Evolutionary conservation across 2,797 vertebrate species (phyloP).

Genomic region (Nannoperca australis): DNA sequence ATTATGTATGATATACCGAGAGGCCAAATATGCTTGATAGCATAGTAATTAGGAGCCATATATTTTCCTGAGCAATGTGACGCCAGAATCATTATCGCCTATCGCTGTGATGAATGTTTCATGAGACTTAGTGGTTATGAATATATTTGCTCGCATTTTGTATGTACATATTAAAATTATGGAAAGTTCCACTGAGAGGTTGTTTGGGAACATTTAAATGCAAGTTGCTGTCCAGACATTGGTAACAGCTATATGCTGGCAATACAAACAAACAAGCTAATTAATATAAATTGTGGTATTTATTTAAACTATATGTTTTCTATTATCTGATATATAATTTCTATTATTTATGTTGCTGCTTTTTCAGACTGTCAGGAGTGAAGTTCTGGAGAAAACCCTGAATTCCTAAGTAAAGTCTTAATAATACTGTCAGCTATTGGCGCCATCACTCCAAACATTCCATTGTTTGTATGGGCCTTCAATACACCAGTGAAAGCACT

Average conservation of each 20-base stretch:
- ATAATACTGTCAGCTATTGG: conserved; percentile 27
- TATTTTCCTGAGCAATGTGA: conserved; percentile 67
- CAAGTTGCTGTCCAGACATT: conserved; percentile 17
- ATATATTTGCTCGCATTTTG: conserved; percentile 77
- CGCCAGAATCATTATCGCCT: conserved; percentile 67
- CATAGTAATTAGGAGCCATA: conserved; percentile 75
- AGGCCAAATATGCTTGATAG: conserved; percentile 71
- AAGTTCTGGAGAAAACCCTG: neutral
- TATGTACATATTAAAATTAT: conserved; percentile 72
- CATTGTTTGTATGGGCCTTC: conserved; percentile 26
- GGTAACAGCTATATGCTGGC: conserved; percentile 1
- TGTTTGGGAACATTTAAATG: conserved; percentile 43
- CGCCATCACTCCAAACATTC: conserved; percentile 23
- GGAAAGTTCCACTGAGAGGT: conserved; percentile 50
- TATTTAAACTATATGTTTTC: conserved; percentile 3
- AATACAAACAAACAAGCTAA: conserved; percentile 6
- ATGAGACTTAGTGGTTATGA: conserved; percentile 70
- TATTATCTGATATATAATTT: neutral
- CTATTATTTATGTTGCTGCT: neutral
- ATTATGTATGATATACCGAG: conserved; percentile 57
- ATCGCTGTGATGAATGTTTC: conserved; percentile 77
- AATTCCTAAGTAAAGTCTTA: neutral
- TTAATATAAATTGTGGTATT: neutral
- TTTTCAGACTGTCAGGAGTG: neutral
- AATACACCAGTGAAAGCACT: conserved; percentile 25